Evolutionary conservation across 2,797 vertebrate species (phyloP).

Genomic region (Platyrinchus mystaceus): DNA sequence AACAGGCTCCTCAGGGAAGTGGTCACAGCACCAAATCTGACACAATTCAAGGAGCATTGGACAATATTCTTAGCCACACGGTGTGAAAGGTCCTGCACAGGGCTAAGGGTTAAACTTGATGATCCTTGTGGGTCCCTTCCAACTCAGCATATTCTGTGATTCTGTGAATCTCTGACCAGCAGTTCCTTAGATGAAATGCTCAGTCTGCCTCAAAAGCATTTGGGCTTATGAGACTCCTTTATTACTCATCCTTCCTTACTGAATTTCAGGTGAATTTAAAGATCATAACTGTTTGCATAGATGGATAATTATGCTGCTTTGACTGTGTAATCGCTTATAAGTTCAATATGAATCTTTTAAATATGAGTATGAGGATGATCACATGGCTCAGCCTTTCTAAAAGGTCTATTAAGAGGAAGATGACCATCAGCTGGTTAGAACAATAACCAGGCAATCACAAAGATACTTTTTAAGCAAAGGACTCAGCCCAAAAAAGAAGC

Average conservation of each 20-base stretch:
- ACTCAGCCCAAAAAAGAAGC: rapidly evolving
- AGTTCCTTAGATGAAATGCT: neutral
- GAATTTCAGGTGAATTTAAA: neutral
- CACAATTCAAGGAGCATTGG: neutral
- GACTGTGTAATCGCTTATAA: neutral
- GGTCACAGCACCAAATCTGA: neutral
- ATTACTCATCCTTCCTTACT: neutral
- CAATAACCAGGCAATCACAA: neutral
- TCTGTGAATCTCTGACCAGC: neutral
- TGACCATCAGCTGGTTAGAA: neutral
- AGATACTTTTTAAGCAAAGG: neutral
- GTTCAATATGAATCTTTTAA: neutral
- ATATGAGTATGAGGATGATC: neutral
- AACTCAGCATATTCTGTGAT: neutral
- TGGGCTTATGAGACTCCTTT: neutral
- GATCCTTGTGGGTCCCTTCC: neutral
- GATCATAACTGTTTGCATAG: neutral
- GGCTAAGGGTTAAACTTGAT: neutral
- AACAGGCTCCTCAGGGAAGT: neutral
- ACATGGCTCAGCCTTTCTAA: neutral
- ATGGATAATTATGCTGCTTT: neutral
- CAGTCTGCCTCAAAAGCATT: neutral
- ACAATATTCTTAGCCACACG: neutral
- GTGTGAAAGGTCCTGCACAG: neutral
- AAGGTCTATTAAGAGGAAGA: neutral